Base-by-base conservation (phyloP, 2,888 invertebrate species). In the Anoncus sp. region DNA sequence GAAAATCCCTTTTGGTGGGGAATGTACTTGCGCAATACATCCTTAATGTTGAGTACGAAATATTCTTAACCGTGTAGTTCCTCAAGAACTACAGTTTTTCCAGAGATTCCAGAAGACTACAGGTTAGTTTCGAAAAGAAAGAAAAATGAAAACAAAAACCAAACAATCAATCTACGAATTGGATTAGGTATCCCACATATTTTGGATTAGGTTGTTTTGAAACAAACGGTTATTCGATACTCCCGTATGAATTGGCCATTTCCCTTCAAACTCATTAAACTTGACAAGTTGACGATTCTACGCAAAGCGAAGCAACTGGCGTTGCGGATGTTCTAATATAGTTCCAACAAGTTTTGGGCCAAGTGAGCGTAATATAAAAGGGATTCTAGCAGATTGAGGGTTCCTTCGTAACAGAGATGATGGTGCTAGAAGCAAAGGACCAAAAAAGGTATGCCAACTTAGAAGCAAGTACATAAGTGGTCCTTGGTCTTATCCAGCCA, bases 401-500 rank as follows among this genome's bases (percentile, higher is more conserved):
- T 20, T 65, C 27, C 66, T 45, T 16, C 43, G 55, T 24, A 18
- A n/a, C 16, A 45, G 27, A 59, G 66, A 59, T 73, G 2, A n/a
- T 20, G 47, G 35, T 51, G 18, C 43, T 35, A 45, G n/a, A 16
- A 51, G 71, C 31, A 14, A 55, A 63, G 65, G 69, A 51, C 31
- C 27, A 20, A 14, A 24, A 20, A 40, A 59, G 43, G 43, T 18
- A 69, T 45, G 38, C 59, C 63, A 57, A n/a, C 67, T 75, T 72
- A 75, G 55, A 66, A 62, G 69, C 60, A 72, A 79, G 70, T 79
- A 79, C 75, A 77, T 77, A 80, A 81, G 79, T 81, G 80, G 73
- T 63, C 77, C 80, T 81, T 70, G 59, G 73, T 66, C 75, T 79
- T 75, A 65, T 63, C 55, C 69, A 77, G 65, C 65, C 47, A 60